Conservation (phyloP, 2,888 invertebrate species). For the Drosophila siamana region DNA sequence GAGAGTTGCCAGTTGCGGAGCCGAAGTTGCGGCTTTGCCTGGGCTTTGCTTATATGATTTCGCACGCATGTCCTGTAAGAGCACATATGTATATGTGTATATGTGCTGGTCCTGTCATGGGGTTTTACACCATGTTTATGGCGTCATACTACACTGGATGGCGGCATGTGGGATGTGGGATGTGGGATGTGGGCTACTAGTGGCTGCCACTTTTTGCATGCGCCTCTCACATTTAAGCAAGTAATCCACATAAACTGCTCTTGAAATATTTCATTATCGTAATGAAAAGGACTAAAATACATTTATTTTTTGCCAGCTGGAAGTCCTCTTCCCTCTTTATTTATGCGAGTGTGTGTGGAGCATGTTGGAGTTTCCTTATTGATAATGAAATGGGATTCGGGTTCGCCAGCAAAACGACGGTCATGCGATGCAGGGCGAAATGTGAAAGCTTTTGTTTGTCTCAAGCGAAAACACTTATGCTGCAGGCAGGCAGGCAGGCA, state of each 20-base stretch:
- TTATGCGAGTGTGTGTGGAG: conserved; percentile 18
- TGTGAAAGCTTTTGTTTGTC: conserved; percentile 31
- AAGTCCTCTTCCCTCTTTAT: conserved; percentile 38
- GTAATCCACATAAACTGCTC: conserved; percentile 80
- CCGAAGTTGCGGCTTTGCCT: conserved; percentile 64
- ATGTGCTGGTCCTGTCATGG: conserved; percentile 49
- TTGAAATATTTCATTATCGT: conserved; percentile 79
- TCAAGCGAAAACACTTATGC: conserved; percentile 36
- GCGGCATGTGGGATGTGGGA: not conserved
- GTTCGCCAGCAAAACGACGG: conserved; percentile 28
- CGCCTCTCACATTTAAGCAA: conserved; percentile 67
- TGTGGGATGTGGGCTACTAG: conserved; percentile 13
- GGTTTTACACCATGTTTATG: conserved; percentile 67
- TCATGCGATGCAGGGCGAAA: conserved; percentile 46
- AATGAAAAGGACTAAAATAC: conserved; percentile 74
- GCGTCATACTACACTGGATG: conserved; percentile 30
- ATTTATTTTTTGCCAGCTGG: conserved; percentile 63
- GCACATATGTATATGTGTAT: not conserved
- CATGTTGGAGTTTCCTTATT: conserved; percentile 39
- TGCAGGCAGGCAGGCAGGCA: not conserved
- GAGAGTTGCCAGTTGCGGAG: conserved; percentile 38
- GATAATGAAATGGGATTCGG: conserved; percentile 65
- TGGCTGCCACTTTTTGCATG: conserved; percentile 71
- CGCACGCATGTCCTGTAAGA: conserved; percentile 70
- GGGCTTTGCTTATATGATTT: conserved; percentile 62